A percentile compares a stretch with the other conserved stretches of the same genome.
Conservation (phyloP, 2,797 vertebrate species). For the Anisognathus igniventris region DNA sequence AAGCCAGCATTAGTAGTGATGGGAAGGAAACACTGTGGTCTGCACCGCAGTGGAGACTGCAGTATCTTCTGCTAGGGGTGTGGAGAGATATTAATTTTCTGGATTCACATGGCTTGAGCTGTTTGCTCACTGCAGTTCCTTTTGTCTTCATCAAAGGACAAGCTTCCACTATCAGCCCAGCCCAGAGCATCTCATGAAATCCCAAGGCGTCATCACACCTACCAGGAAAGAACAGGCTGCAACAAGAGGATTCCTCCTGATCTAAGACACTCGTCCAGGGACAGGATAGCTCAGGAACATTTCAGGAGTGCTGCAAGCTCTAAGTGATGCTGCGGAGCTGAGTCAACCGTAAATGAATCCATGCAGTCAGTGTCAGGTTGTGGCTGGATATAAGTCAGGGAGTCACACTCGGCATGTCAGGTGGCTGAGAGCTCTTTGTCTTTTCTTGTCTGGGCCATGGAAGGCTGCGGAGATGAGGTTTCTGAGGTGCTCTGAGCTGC, state of each 20-base stretch:
- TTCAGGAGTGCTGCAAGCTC: slow-evolving; percentile 20
- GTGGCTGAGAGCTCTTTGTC: background rate
- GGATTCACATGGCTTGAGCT: background rate
- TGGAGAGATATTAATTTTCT: background rate
- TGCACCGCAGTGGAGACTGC: background rate
- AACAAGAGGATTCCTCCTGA: background rate
- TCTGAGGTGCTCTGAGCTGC: background rate
- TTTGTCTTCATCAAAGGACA: background rate
- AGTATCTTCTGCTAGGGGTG: background rate
- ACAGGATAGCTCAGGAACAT: background rate
- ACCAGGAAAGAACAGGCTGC: background rate
- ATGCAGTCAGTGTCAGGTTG: background rate
- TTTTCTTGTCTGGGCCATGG: background rate
- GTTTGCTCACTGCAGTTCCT: background rate
- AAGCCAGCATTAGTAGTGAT: background rate
- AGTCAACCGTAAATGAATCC: background rate
- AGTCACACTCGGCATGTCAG: background rate
- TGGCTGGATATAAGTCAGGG: background rate
- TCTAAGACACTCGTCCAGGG: background rate
- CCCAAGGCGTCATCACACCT: background rate
- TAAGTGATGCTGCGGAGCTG: background rate
- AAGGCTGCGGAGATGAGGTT: background rate
- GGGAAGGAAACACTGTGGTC: background rate
- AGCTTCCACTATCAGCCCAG: background rate
- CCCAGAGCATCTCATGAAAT: background rate